A percentile compares a stretch with the other conserved stretches of the same genome.
These are phyloP conservation scores for Ecdyonurus torrentis DNA, from an alignment of 2,888 invertebrate species.

Conservation along the genomic window DNA sequence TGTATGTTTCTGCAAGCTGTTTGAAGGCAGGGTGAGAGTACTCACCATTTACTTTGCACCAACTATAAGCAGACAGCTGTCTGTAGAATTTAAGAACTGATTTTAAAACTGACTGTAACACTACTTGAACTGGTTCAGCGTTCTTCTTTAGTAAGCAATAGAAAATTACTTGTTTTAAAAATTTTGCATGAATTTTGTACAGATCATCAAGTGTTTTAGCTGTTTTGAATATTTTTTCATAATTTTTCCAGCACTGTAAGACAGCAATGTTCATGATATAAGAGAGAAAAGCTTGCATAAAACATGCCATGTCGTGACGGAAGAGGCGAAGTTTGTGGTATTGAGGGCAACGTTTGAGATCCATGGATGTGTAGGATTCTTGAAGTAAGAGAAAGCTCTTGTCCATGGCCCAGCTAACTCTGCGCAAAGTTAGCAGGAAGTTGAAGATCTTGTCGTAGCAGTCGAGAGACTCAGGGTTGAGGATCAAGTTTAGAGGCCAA, in stretches of 20 bases:
- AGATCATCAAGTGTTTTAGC: background rate
- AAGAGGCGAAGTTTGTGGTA: background rate
- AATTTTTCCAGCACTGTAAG: background rate
- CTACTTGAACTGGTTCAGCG: background rate
- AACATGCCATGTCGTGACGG: background rate
- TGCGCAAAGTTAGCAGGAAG: constrained; percentile 53
- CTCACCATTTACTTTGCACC: background rate
- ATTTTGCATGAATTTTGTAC: background rate
- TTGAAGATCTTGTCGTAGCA: constrained; percentile 54
- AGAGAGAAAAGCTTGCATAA: background rate
- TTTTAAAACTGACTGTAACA: background rate
- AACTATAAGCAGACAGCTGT: background rate
- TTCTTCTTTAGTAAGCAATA: background rate
- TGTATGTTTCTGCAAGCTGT: background rate
- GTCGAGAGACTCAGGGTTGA: constrained; percentile 49
- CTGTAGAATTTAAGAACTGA: background rate
- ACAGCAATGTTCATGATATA: background rate
- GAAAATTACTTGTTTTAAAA: background rate
- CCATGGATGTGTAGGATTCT: background rate
- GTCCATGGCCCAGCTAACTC: constrained; percentile 59
- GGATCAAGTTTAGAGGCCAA: constrained; percentile 64
- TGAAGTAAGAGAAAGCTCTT: constrained; percentile 34
- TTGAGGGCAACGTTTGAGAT: background rate
- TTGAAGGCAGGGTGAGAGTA: background rate
- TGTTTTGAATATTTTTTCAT: background rate